Percentiles rank a stretch among this genome's conserved stretches.
Evolutionary conservation across 2,888 invertebrate genomes (phyloP).

Genomic region (Kuschelorhynchus macadamiae): DNA sequence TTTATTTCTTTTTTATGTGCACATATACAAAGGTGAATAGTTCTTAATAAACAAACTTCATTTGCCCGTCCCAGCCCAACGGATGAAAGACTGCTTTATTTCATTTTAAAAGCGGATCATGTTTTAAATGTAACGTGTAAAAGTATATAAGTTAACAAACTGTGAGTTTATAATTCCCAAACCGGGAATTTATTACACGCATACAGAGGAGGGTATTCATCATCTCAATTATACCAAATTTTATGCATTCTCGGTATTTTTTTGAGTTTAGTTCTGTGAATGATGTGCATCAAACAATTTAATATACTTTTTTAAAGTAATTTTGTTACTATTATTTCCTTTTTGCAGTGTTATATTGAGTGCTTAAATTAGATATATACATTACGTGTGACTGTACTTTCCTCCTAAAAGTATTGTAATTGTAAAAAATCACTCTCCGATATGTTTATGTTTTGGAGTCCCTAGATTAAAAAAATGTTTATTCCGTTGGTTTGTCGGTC

Average conservation of each 20-base stretch:
- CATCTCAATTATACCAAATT: slow-evolving; percentile 44
- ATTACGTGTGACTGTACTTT: too few species aligned
- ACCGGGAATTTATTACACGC: slow-evolving; percentile 42
- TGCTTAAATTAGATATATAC: too few species aligned
- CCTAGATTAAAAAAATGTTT: too few species aligned
- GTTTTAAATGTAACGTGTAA: slow-evolving; percentile 58
- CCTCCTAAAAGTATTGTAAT: too few species aligned
- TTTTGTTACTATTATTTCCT: background rate
- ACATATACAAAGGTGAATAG: slow-evolving; percentile 49
- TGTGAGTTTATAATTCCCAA: slow-evolving; percentile 60
- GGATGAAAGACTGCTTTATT: slow-evolving; percentile 58
- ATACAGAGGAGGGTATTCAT: slow-evolving; percentile 47
- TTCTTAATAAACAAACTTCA: slow-evolving; percentile 57
- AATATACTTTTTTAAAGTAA: background rate
- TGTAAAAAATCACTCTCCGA: too few species aligned
- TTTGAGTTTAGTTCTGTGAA: slow-evolving; percentile 15
- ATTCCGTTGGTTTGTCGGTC: too few species aligned
- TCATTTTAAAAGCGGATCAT: slow-evolving; percentile 58
- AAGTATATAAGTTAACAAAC: slow-evolving; percentile 61
- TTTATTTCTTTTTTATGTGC: too few species aligned
- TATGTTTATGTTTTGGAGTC: too few species aligned
- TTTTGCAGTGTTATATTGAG: too few species aligned
- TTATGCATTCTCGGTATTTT: slow-evolving; percentile 39
- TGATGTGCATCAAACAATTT: background rate
- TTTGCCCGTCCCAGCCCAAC: slow-evolving; percentile 49